These are phyloP conservation scores for Albula goreensis DNA, from an alignment of 2,113 vertebrate genomes.

Conservation along the genomic window DNA sequence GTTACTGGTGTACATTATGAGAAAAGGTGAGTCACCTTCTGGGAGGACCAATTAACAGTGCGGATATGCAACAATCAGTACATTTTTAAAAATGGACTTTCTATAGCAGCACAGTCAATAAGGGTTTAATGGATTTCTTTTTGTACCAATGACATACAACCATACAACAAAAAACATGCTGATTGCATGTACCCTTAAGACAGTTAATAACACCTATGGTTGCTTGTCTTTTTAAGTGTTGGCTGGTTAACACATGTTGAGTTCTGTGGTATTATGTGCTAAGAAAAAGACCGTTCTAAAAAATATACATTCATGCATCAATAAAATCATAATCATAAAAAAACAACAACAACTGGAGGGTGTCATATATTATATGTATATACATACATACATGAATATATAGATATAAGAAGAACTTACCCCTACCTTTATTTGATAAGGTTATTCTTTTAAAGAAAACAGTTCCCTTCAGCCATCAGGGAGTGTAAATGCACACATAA, in stretches of 20 bases:
- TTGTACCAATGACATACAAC: background rate
- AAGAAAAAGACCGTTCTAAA: conserved; percentile 22
- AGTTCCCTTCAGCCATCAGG: background rate
- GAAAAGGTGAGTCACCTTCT: background rate
- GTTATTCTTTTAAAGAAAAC: background rate
- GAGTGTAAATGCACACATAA: background rate
- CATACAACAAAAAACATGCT: background rate
- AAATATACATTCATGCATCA: conserved; percentile 32
- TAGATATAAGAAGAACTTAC: background rate
- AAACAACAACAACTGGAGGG: conserved; percentile 19
- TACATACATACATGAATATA: conserved; percentile 15
- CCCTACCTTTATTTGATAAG: conserved; percentile 2
- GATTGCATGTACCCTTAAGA: background rate
- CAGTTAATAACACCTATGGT: background rate
- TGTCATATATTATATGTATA: conserved; percentile 14
- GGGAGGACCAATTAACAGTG: background rate
- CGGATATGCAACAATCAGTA: background rate
- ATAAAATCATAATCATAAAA: conserved; percentile 15
- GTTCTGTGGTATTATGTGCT: conserved; percentile 18
- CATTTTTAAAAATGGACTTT: background rate
- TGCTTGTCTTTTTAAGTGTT: background rate
- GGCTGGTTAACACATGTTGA: conserved; percentile 13
- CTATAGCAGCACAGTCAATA: conserved; percentile 16
- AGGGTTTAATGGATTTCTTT: background rate
- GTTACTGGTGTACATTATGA: background rate